Percentiles rank a stretch among this genome's conserved stretches.
Conservation (phyloP, 2,797 vertebrate genomes). For the Falco naumanni region DNA sequence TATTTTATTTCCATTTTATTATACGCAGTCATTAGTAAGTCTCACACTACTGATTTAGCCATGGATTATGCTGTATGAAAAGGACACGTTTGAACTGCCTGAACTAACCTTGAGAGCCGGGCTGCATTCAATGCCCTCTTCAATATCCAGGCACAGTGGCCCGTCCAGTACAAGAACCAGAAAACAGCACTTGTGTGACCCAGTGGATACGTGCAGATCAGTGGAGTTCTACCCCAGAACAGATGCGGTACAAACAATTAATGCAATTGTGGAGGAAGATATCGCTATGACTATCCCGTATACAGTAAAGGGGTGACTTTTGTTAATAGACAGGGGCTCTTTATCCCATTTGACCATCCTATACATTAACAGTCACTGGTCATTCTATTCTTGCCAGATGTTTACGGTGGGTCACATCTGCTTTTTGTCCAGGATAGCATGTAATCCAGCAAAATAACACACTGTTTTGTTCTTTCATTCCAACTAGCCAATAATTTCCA, state of each 20-base stretch:
- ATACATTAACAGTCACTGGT: not conserved
- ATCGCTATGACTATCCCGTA: not conserved
- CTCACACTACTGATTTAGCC: constrained; percentile 21
- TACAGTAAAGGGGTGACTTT: not conserved
- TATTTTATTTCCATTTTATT: constrained; percentile 30
- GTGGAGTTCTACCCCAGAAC: not conserved
- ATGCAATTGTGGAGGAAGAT: not conserved
- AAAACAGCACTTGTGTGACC: not conserved
- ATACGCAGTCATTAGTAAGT: constrained; percentile 25
- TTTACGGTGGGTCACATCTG: not conserved
- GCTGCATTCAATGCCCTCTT: not conserved
- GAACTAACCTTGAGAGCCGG: not conserved
- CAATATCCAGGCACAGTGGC: not conserved
- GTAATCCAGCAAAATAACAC: not conserved
- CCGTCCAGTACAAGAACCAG: not conserved
- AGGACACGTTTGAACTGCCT: not conserved
- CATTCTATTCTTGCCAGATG: not conserved
- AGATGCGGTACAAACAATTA: not conserved
- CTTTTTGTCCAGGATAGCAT: not conserved
- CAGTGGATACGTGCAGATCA: not conserved
- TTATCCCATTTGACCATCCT: not conserved
- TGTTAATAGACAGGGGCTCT: not conserved
- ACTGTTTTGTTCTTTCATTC: not conserved
- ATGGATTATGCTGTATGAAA: constrained; percentile 29
- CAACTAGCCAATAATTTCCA: not conserved